Evolutionary conservation across 2,113 vertebrate genomes (phyloP).

Genomic region (Lycocorax pyrrhopterus): DNA sequence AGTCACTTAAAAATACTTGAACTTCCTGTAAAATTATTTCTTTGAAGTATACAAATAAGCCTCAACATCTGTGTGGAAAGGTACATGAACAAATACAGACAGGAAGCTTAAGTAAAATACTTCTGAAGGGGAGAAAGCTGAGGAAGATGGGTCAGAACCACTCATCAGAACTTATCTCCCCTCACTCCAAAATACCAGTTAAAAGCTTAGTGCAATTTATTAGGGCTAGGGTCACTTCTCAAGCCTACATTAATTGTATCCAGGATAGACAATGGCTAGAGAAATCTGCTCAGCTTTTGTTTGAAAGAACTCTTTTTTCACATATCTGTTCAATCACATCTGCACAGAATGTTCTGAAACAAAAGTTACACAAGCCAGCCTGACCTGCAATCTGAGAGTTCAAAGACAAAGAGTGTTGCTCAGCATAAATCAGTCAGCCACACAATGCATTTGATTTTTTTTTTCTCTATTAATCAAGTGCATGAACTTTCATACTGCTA

Average conservation of each 20-base stretch:
- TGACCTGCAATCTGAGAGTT: not conserved
- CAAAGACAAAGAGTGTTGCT: not conserved
- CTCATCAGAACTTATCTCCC: not conserved
- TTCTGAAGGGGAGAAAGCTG: not conserved
- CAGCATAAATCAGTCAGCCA: not conserved
- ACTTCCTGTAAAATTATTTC: not conserved
- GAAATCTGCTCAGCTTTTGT: not conserved
- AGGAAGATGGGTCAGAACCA: not conserved
- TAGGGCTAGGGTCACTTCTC: not conserved
- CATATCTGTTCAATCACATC: not conserved
- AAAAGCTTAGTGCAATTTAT: not conserved
- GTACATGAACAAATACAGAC: not conserved
- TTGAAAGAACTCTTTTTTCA: not conserved
- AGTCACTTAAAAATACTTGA: not conserved
- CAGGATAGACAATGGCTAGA: not conserved
- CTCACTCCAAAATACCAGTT: not conserved
- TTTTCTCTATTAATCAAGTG: not conserved
- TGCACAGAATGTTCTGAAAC: conserved; percentile 6
- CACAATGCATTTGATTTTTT: not conserved
- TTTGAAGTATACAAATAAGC: not conserved
- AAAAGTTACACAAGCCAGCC: not conserved
- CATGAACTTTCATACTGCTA: not conserved
- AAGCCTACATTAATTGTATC: not conserved
- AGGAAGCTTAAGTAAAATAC: not conserved
- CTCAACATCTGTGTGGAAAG: not conserved